Conservation (phyloP, 2,888 invertebrate genomes). For the Campopleginae sp. region DNA sequence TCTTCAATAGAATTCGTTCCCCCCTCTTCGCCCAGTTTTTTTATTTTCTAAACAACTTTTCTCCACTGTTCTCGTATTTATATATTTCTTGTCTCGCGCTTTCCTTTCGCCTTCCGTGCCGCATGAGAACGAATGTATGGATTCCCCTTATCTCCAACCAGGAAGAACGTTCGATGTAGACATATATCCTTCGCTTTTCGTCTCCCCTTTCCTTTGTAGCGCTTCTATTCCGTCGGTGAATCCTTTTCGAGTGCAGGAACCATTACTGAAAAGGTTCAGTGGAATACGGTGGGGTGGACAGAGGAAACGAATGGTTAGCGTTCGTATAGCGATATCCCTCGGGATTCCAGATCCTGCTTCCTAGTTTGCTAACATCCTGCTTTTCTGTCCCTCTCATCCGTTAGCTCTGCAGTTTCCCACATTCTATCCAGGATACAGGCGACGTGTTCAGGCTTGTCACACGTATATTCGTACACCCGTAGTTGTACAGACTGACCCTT, state of each 20-base stretch:
- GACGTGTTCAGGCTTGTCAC: not conserved
- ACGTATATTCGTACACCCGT: not conserved
- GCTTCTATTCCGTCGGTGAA: constrained; percentile 29
- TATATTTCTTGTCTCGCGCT: constrained; percentile 18
- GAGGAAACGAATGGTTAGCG: constrained; percentile 26
- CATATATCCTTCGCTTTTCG: not conserved
- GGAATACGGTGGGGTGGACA: not conserved
- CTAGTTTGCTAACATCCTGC: constrained; percentile 34
- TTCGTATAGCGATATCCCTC: constrained; percentile 5
- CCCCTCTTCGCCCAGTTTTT: constrained; percentile 1
- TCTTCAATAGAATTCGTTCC: constrained; percentile 21
- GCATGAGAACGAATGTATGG: constrained; percentile 44
- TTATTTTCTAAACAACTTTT: not conserved
- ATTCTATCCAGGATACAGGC: not conserved
- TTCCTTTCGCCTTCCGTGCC: constrained; percentile 7
- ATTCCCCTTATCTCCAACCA: constrained; percentile 45
- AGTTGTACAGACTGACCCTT: not conserved
- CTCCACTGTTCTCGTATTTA: not conserved
- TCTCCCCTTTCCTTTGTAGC: not conserved
- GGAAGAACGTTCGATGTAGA: constrained; percentile 21
- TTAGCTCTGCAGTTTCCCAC: constrained; percentile 6
- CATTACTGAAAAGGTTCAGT: constrained; percentile 29
- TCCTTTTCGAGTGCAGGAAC: constrained; percentile 53
- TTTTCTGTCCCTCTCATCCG: constrained; percentile 8
- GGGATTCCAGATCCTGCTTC: constrained; percentile 45